These are phyloP conservation scores for Ennomos erosarius DNA, from an alignment of 2,888 invertebrate genomes.

Conservation along the genomic window DNA sequence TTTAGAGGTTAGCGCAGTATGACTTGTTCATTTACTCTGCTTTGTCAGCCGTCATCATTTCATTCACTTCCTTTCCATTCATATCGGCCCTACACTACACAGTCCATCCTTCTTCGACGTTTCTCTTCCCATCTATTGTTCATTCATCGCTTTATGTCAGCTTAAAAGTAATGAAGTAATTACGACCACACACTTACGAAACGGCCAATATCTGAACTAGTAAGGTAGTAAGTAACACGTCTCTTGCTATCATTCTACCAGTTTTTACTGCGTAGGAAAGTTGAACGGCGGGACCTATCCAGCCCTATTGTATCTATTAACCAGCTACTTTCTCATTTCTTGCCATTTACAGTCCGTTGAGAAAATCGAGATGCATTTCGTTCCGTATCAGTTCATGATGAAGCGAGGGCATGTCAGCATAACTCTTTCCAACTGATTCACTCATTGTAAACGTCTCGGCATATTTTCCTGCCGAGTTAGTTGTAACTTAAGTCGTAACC, in stretches of 20 bases:
- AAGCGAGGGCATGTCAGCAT: slow-evolving; percentile 60
- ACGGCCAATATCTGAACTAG: slow-evolving; percentile 61
- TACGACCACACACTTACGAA: slow-evolving; percentile 68
- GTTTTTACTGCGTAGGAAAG: slow-evolving; percentile 78
- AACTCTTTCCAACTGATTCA: slow-evolving; percentile 49
- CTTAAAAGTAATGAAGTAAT: slow-evolving; percentile 69
- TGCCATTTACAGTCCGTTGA: slow-evolving; percentile 79
- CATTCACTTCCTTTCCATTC: no score
- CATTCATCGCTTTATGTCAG: slow-evolving; percentile 46
- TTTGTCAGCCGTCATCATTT: no score
- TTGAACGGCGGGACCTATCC: slow-evolving; percentile 71
- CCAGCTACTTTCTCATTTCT: slow-evolving; percentile 81
- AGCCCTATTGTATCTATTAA: slow-evolving; percentile 85
- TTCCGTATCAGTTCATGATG: slow-evolving; percentile 59
- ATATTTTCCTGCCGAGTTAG: slow-evolving; percentile 12
- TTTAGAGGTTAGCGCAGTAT: no score
- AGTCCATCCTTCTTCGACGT: no score
- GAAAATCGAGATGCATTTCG: slow-evolving; percentile 78
- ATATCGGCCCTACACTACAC: no score
- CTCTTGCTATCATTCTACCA: slow-evolving; percentile 64
- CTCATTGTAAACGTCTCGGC: slow-evolving; percentile 32
- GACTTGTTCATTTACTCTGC: no score
- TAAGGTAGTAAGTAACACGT: slow-evolving; percentile 53
- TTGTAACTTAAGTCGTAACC: slow-evolving; percentile 3
- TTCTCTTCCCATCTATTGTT: no score